Base-by-base conservation (phyloP, 2,888 invertebrate species). In the Drosophila mulleri region DNA sequence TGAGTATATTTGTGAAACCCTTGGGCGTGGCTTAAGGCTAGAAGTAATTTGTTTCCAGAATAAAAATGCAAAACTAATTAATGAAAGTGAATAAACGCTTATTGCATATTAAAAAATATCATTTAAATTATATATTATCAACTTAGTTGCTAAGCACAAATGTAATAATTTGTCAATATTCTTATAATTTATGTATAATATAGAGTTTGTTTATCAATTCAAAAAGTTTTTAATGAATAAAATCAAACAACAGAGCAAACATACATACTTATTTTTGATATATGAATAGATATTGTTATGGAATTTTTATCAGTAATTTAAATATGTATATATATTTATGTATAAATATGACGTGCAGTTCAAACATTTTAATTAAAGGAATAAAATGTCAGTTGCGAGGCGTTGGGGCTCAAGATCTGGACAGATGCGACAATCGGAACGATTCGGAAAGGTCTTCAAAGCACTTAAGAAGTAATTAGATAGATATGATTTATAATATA, bases 1-100 rank as follows among this genome's bases (percentile, higher is more conserved):
- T 84, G 68, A 86, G 88, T 81, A 86, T 79, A 63, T 70, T 81
- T 88, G 74, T 66, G 53, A 69, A 70, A 59, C 52, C 45, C 60
- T 60, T 56, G 16, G 35, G 41, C 3, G 41, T 56, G 75, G 65
- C 77, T 84, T 83, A 78, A 37, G 56, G 50, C 53, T 61, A 67
- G 20, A 56, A 63, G 29, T 32, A 81, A 67, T 41, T 57, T 35
- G 23, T 65, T 61, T 75, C 65, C 37, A 78, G 76, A 79, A 54
- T 54, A 54, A 75, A 83, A 82, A 70, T 72, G 66, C 67, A 68
- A 75, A 75, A 54, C 41, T 52, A 72, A 39, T 68, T 50, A 45
- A 63, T 41, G 37, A 39, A 73, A 50, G 64, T 45, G 67, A 78
- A 78, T 75, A 75, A 47, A 69, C 42, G 23, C 52, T 53, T 65